phyloP scores from a whole-genome alignment of 2,888 invertebrate species.

The Amiota mariae region DNA sequence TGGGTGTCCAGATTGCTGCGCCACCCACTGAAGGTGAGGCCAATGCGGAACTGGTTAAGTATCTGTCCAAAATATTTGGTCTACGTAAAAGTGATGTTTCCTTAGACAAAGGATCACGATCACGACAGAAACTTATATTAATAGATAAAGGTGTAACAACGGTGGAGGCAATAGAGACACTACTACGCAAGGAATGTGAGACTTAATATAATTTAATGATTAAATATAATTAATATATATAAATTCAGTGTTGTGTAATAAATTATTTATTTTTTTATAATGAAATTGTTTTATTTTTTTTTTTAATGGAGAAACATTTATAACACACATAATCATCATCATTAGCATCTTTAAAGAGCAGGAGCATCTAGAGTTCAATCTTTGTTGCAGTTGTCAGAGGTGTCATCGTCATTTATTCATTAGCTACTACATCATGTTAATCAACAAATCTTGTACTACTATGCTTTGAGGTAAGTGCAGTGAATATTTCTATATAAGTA shows the following conservation, averaged over 20 bases:
- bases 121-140: slow-evolving; percentile 76
- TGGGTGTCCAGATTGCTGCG: slow-evolving; percentile 85
- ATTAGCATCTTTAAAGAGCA: no score
- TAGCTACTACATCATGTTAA: no score
- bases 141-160: slow-evolving; percentile 74
- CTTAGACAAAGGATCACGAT: slow-evolving; percentile 78
- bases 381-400: no score
- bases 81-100: slow-evolving; percentile 81
- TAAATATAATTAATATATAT: neutral
- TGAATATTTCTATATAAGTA: no score
- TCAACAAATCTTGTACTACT: no score
- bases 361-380: no score
- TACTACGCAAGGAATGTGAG: slow-evolving; percentile 71
- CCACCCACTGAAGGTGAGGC: slow-evolving; percentile 89
- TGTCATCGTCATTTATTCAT: no score
- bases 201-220: slow-evolving; percentile 28
- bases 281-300: neutral
- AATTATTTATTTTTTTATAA: neutral
- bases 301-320: neutral
- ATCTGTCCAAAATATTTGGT: slow-evolving; percentile 80
- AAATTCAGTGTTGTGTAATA: slow-evolving; percentile 7
- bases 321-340: no score
- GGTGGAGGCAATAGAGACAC: slow-evolving; percentile 73
- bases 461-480: no score
- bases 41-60: slow-evolving; percentile 83